Conservation (phyloP, 2,113 vertebrate species). For the Callipepla californica region DNA sequence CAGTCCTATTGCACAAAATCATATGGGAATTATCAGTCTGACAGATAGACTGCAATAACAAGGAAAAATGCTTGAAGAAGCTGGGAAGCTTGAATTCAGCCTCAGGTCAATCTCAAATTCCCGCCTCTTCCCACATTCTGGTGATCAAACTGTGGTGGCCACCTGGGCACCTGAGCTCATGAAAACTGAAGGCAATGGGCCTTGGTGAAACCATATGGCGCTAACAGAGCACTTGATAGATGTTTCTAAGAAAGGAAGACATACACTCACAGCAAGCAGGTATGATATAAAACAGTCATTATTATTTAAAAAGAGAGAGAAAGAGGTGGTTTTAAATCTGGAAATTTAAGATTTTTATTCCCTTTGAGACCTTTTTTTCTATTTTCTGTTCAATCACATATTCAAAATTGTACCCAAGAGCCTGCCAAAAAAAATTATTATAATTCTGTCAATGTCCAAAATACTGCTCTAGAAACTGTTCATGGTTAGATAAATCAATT, state of each 20-base stretch:
- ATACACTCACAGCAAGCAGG: background rate
- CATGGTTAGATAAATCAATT: background rate
- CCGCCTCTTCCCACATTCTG: background rate
- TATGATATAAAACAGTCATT: background rate
- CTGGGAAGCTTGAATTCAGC: conserved; percentile 23
- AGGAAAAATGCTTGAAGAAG: background rate
- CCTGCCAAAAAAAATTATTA: background rate
- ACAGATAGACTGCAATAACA: conserved; percentile 39
- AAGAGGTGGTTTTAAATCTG: background rate
- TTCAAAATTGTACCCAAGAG: background rate
- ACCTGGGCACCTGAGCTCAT: conserved; percentile 1
- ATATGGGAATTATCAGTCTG: conserved; percentile 17
- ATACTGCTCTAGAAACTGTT: background rate
- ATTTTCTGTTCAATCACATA: background rate
- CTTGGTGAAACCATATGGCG: conserved; percentile 56
- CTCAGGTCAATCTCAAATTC: conserved; percentile 10
- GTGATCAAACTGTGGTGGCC: conserved; percentile 44
- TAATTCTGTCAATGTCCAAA: background rate
- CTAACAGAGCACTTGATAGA: conserved; percentile 40
- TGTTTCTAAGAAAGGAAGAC: conserved; percentile 10
- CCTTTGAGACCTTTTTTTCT: background rate
- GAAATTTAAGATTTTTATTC: background rate
- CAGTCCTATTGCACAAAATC: conserved; percentile 32
- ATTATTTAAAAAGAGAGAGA: background rate
- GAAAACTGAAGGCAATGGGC: conserved; percentile 1